A percentile compares a stretch with the other conserved stretches of the same genome.
phyloP scores from a whole-genome alignment of 2,113 vertebrate species.

The Ailurus styani region DNA sequence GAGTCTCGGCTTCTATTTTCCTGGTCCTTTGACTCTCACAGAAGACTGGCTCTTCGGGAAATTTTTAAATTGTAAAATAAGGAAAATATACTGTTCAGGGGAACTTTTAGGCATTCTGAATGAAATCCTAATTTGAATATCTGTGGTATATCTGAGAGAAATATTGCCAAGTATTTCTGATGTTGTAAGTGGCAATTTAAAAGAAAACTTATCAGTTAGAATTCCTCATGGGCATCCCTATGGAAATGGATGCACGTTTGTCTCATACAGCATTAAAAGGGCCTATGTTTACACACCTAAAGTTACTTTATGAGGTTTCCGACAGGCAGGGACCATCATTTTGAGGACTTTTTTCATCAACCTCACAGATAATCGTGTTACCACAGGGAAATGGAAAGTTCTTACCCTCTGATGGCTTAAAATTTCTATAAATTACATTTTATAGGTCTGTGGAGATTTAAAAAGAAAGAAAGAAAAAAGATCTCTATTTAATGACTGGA shows the following conservation, averaged over 20 bases:
- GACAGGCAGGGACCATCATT: not conserved
- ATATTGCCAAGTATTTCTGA: not conserved
- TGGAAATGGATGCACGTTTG: not conserved
- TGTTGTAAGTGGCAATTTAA: not conserved
- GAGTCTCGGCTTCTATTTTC: not conserved
- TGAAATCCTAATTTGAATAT: not conserved
- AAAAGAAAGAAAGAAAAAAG: not conserved
- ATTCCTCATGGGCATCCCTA: not conserved
- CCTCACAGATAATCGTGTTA: not conserved
- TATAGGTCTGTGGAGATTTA: not conserved
- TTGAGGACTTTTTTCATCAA: not conserved
- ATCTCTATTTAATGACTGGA: not conserved
- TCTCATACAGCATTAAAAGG: fast-evolving
- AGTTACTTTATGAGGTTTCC: not conserved
- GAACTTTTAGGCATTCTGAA: not conserved
- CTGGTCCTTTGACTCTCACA: not conserved
- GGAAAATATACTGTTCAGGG: not conserved
- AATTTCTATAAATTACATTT: not conserved
- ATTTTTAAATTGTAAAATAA: not conserved
- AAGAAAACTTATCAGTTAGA: not conserved
- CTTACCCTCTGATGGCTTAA: not conserved
- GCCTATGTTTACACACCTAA: not conserved
- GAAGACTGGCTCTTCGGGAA: not conserved
- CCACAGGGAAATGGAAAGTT: not conserved
- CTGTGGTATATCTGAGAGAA: not conserved